Conservation (phyloP, 1,140 invertebrate genomes). For the Pantala flavescens region DNA sequence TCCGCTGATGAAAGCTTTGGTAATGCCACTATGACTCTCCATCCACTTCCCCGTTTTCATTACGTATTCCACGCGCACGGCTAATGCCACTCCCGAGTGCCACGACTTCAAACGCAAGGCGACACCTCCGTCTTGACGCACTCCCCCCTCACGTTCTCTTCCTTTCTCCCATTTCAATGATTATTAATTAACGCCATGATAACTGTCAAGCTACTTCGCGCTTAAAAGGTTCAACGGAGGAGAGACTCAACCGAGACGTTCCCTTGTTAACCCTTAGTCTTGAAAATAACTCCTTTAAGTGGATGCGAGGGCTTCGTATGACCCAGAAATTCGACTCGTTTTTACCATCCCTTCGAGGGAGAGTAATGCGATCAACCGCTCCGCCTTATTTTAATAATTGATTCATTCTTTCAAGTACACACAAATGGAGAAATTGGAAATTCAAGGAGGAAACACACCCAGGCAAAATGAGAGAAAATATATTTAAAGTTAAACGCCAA, state of each 20-base stretch:
- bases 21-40: not conserved
- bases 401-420: too few relatives aligned
- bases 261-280: too few relatives aligned
- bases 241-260: not conserved
- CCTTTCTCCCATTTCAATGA: not conserved
- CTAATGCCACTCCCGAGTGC: not conserved
- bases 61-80: not conserved
- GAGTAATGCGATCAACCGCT: too few relatives aligned
- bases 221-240: not conserved
- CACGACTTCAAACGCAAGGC: not conserved
- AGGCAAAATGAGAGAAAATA: too few relatives aligned
- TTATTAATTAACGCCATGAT: not conserved
- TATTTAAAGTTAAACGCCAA: too few relatives aligned
- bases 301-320: too few relatives aligned
- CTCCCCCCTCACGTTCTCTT: not conserved
- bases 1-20: not conserved
- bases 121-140: not conserved
- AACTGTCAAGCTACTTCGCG: not conserved
- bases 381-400: too few relatives aligned
- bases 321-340: too few relatives aligned
- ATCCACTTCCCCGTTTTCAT: conserved; percentile 1
- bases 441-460: too few relatives aligned
- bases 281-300: too few relatives aligned
- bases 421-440: too few relatives aligned
- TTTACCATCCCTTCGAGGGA: too few relatives aligned